Conservation (phyloP, 37 sponge, comb jelly and placozoan species). For the Cliona cf. orientalis region DNA sequence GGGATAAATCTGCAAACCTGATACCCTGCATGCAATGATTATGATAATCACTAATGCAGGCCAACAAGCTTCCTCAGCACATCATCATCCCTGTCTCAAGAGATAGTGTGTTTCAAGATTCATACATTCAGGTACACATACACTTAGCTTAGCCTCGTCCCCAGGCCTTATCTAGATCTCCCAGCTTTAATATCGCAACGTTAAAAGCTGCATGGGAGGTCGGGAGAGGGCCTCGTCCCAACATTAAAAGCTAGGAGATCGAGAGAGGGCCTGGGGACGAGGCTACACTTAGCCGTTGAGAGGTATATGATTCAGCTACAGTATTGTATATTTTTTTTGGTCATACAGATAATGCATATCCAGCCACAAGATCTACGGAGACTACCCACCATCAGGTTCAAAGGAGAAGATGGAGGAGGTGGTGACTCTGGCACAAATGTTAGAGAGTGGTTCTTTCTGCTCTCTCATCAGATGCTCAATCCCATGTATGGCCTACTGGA, state of each 20-base stretch:
- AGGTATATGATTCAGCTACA: too few species aligned
- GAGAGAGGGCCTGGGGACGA: too few species aligned
- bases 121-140: conserved; percentile 75
- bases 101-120: conserved; percentile 94
- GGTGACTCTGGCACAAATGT: conserved; percentile 95
- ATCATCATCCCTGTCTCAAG: conserved; percentile 84
- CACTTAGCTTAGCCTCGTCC: not conserved
- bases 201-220: too few species aligned
- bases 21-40: too few species aligned
- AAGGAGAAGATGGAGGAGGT: conserved; percentile 91
- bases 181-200: too few species aligned
- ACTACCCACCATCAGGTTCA: conserved; percentile 73
- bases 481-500: conserved; percentile 98
- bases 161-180: not conserved
- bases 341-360: conserved; percentile 73
- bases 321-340: not conserved
- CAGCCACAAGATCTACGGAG: conserved; percentile 82
- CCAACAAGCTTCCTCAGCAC: conserved; percentile 77
- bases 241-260: too few species aligned
- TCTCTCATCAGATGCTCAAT: conserved; percentile 97
- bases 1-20: too few species aligned
- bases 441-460: conserved; percentile 97
- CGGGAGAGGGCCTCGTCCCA: too few species aligned
- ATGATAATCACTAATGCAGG: conserved; percentile 30
- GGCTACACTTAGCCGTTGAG: too few species aligned